Evolutionary conservation across 2,797 vertebrate genomes (phyloP).

Genomic region (Gastrophryne carolinensis): DNA sequence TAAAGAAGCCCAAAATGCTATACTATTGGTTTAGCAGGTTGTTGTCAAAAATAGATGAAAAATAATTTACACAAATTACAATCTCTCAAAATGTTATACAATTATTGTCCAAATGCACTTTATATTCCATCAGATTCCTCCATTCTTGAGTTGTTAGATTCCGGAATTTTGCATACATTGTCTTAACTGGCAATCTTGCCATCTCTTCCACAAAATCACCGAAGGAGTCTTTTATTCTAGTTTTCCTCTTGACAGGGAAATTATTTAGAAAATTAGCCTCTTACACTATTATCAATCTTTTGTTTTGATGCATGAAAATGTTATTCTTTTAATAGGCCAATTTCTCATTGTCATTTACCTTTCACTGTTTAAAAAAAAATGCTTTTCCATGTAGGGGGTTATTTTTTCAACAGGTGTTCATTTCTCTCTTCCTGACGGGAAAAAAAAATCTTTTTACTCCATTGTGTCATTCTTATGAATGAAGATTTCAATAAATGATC

Average conservation of each 20-base stretch:
- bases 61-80: neutral
- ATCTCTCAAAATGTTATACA: conserved; percentile 7
- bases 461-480: conserved; percentile 20
- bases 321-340: conserved; percentile 52
- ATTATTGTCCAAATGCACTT: conserved; percentile 44
- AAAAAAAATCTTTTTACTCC: conserved; percentile 35
- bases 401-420: conserved; percentile 47
- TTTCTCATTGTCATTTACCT: conserved; percentile 51
- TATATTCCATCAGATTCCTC: conserved; percentile 12
- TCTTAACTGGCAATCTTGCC: conserved; percentile 39
- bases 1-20: no score
- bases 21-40: no score
- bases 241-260: conserved; percentile 45
- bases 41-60: neutral
- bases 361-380: conserved; percentile 29
- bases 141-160: conserved; percentile 1
- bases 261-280: conserved; percentile 52
- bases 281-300: conserved; percentile 53
- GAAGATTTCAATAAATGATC: neutral
- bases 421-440: conserved; percentile 16
- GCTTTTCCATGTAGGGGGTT: conserved; percentile 37
- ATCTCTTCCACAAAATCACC: conserved; percentile 32
- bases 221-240: conserved; percentile 45
- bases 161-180: conserved; percentile 44
- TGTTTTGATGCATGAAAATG: conserved; percentile 51